phyloP scores from a whole-genome alignment of 64 coral and sea anemone species.

The Actinia equina region DNA sequence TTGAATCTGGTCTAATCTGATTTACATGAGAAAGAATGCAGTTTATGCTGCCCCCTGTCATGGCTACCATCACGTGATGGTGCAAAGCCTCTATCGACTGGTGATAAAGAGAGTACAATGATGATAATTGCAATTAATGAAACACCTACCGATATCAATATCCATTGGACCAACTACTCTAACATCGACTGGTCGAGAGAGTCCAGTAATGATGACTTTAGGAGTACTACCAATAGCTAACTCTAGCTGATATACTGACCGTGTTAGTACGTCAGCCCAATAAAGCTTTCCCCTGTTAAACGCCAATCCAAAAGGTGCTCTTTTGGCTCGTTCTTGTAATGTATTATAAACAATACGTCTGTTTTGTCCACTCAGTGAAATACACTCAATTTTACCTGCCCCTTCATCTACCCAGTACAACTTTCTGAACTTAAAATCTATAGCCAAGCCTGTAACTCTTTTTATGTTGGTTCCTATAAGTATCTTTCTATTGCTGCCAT shows the following conservation, averaged over 20 bases:
- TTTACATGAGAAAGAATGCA: too few relatives aligned
- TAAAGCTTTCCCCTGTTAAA: constrained; percentile 17
- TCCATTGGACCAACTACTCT: constrained; percentile 21
- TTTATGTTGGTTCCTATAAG: constrained; percentile 38
- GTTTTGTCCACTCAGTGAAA: constrained; percentile 42
- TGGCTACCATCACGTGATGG: too few relatives aligned
- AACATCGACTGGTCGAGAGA: background rate
- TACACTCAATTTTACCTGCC: constrained; percentile 51
- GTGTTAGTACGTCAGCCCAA: constrained; percentile 20
- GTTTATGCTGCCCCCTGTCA: too few relatives aligned
- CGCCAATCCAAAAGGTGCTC: constrained; percentile 31
- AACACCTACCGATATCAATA: constrained; percentile 6
- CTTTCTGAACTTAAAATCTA: constrained; percentile 39
- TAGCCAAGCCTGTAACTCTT: constrained; percentile 47
- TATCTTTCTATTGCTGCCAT: constrained; percentile 43
- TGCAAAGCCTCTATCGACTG: too few relatives aligned
- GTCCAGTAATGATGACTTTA: background rate
- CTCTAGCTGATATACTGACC: constrained; percentile 8
- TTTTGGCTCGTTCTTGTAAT: background rate
- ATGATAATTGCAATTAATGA: too few relatives aligned
- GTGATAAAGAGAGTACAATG: too few relatives aligned
- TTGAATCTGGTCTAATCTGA: too few relatives aligned
- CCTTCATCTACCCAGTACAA: constrained; percentile 68
- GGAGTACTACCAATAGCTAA: background rate
- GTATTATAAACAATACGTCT: background rate